Base-by-base conservation (phyloP, 2,888 invertebrate genomes). In the Vannuccia rotundouncinata region DNA sequence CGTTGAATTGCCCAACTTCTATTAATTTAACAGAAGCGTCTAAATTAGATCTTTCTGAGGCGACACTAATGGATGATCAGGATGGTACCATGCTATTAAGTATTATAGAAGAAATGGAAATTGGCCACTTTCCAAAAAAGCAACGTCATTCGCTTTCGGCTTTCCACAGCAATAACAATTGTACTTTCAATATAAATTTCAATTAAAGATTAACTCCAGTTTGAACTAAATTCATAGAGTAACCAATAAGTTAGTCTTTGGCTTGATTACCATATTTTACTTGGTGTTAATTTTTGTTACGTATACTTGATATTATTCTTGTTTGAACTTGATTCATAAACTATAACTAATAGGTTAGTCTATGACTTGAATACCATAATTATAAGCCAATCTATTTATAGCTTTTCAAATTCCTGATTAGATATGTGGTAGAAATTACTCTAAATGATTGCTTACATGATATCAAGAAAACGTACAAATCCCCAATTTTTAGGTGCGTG, bases 71-170 rank as follows among this genome's bases (percentile, higher is more conserved):
- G 66, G 25, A 66, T 22, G 25, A 22, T 66, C 66, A 66, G 66
- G 66, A 66, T 66, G 22, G 25, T 66, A 66, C 66, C 66, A 66
- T 66, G 66, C 66, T 66, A 66, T 66, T 66, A 66, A 66, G 25
- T 66, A 66, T 66, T 66, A 27, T 66, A 66, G 25, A 66, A 66
- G 10, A 66, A 66, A 22, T 66, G 66, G 10, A 66, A 66, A 66
- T 66, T 5, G 2, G 25, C 25, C 22, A n/a, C 22, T 66, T 66
- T 66, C 25, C 22, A 66, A 66, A 13, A 66, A 22, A 66, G 66
- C 66, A 66, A 66, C 66, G 66, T 13, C 66, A 66, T 66, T 13
- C 22, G 5, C 66, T 66, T 66, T 27, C 66, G 13, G 66, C 66
- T 22, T 22, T 66, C 66, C 25, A 22, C 66, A 66, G 22, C 22